Percentiles rank a stretch among this genome's conserved stretches.
These are phyloP conservation scores for Eupithecia pulchellata DNA, from an alignment of 2,888 invertebrate species.

Conservation along the genomic window DNA sequence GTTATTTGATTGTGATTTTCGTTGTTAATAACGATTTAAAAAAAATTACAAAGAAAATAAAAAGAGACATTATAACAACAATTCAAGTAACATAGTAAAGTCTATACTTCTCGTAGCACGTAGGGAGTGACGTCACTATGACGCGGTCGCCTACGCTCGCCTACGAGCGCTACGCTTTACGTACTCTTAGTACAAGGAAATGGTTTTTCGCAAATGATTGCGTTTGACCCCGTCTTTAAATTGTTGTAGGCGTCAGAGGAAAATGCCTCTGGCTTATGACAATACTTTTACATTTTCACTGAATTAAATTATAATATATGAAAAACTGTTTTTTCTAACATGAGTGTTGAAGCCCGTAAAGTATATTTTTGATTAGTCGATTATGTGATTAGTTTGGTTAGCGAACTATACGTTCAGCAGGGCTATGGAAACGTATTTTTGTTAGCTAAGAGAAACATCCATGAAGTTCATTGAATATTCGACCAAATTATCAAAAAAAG, in stretches of 20 bases:
- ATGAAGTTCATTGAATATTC: neutral
- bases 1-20: no score
- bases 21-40: no score
- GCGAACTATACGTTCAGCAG: no score
- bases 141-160: constrained; percentile 55
- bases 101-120: constrained; percentile 47
- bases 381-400: neutral
- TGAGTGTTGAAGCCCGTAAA: neutral
- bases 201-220: neutral
- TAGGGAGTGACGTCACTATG: constrained; percentile 65
- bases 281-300: neutral
- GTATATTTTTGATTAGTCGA: neutral
- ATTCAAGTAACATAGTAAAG: neutral
- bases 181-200: neutral
- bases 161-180: constrained; percentile 51
- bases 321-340: no score
- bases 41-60: no score
- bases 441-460: neutral
- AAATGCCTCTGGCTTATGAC: neutral
- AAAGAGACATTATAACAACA: no score
- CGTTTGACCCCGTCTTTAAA: neutral
- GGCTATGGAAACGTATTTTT: neutral
- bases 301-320: neutral
- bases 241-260: neutral
- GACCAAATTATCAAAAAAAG: neutral